Conservation (phyloP, 1,140 invertebrate species). For the Gryllus bimaculatus region DNA sequence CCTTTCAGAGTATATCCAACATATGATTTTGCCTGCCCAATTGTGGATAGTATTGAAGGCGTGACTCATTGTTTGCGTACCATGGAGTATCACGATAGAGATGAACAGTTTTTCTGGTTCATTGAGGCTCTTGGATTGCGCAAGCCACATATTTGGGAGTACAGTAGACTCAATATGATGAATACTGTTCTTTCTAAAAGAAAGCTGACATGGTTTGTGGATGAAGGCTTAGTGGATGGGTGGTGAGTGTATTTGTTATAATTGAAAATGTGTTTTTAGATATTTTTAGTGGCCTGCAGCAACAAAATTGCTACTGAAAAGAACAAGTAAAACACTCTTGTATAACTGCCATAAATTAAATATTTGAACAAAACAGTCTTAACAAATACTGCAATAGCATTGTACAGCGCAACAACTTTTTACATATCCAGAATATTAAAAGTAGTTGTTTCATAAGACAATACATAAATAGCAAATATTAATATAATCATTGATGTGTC, state of each 20-base stretch:
- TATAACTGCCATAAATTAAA: too few relatives aligned
- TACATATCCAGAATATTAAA: too few relatives aligned
- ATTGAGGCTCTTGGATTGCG: constrained; percentile 76
- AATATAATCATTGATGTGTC: too few relatives aligned
- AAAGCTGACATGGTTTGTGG: constrained; percentile 96
- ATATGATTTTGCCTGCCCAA: constrained; percentile 99
- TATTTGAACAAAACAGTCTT: too few relatives aligned
- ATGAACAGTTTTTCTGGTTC: constrained; percentile 97
- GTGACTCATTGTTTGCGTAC: constrained; percentile 96
- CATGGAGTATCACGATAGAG: constrained; percentile 97
- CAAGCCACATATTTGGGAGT: constrained; percentile 92
- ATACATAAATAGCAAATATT: too few relatives aligned
- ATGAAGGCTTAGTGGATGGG: constrained; percentile 85
- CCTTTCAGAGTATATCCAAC: constrained; percentile 90
- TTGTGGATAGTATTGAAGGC: constrained; percentile 93
- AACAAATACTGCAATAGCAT: too few relatives aligned
- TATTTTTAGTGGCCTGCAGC: not conserved
- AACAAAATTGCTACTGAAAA: too few relatives aligned
- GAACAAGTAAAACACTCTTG: too few relatives aligned
- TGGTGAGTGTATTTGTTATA: constrained; percentile 54
- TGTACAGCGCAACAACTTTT: too few relatives aligned
- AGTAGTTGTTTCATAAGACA: too few relatives aligned
- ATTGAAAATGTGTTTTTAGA: constrained; percentile 8
- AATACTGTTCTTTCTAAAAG: constrained; percentile 96
- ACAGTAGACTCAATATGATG: constrained; percentile 91